Evolutionary conservation across 2,888 invertebrate species (phyloP), one percentile per base, ranked within the genome.

Genomic region (Thyatira batis): DNA sequence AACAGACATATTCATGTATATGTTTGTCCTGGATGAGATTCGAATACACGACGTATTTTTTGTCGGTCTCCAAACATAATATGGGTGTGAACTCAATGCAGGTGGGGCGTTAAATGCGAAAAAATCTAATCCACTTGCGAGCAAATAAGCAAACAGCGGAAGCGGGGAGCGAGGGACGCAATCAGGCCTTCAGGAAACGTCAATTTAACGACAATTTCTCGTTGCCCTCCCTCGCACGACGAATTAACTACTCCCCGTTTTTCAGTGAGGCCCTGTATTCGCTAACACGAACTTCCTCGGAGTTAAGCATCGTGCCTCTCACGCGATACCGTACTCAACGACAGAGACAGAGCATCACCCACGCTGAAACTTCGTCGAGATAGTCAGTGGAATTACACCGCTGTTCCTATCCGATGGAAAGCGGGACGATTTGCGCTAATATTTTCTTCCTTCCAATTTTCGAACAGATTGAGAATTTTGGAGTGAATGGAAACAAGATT

Each of bases 201-300:
- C 82, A 78, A 84, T 87, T 87, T 80, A 78, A 69, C 72, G 73
- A 76, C 81, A 79, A 83, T 83, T 83, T 83, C 76, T 77, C 75
- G 73, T 72, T 64, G 68, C 58, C 33, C 54, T 57, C 71, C 69
- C 67, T 64, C 76, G 67, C 69, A 55, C 65, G 65, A 55, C 51
- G 61, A 68, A 78, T 77, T 73, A 75, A 59, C 60, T 64, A 65
- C 63, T 64, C 62, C 60, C 70, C 55, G 54, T 61, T 52, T 63
- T 66, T 59, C 52, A 45, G 45, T 45, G 49, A 39, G n/a, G n/a
- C 50, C 48, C n/a, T n/a, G n/a, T 52, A 50, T 23, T 44, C 57
- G 39, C 50, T 49, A 44, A 17, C 20, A 44, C 17, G 20, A 13
- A n/a, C n/a, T n/a, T n/a, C n/a, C n/a, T n/a, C n/a, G n/a, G n/a